Evolutionary conservation across 2,888 invertebrate genomes (phyloP), one percentile per base, ranked within the genome.

Genomic region (Acronicta alni): DNA sequence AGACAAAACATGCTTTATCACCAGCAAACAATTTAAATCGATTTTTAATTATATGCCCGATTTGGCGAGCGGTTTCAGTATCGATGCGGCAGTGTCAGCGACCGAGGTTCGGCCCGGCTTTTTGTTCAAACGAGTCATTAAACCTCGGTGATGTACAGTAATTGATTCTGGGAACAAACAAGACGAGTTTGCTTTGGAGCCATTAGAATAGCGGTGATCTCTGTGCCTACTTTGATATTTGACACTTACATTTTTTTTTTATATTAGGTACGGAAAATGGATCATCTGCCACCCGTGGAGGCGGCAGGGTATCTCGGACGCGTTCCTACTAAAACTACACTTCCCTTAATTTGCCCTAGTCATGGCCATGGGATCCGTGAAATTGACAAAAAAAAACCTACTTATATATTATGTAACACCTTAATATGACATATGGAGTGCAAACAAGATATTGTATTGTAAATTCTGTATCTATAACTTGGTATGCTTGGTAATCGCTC

Each of bases 81-180:
- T 32, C 56, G 57, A 48, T 45, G 60, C 38, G 57, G 20, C 45
- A 48, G 82, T 59, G 83, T 83, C 85, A 80, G 69, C 78, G 84
- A 84, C 85, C 87, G 74, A 55, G 38, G 65, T 71, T 65, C 58
- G 65, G 62, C 35, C 57, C 59, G 67, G 59, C 16, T 86, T 87
- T 86, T 87, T 85, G 81, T 77, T 67, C 72, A 76, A 75, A 72
- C 77, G 76, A 81, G 85, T 85, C 85, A 81, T 82, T 83, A 82
- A 79, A 80, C 80, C 79, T 77, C 64, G 66, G 77, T 77, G 69
- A 68, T 64, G 67, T 76, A 65, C 63, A 53, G 75, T 84, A 88
- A 89, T 87, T 86, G 84, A 80, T 89, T 89, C 89, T 68, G 60
- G 74, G 88, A 87, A 89, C 70, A 79, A 83, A 75, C 77, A 75